Base-by-base conservation (phyloP, 2,113 vertebrate species). In the Turdus rufiventris region DNA sequence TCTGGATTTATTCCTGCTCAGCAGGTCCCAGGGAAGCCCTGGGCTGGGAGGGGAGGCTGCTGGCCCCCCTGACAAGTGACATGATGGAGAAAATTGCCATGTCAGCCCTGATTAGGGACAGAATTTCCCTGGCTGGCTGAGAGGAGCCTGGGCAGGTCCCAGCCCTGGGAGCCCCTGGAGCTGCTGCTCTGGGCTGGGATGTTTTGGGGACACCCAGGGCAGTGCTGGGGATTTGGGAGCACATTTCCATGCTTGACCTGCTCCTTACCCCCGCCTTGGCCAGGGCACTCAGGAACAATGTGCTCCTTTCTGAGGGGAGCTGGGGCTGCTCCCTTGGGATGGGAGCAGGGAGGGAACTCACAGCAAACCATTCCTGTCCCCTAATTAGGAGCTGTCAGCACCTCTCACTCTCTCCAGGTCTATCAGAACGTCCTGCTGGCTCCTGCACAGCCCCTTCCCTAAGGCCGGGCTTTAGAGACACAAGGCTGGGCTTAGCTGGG, bases 71-170 rank as follows among this genome's bases (percentile, higher is more conserved):
- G 96, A 97, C 96, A 97, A 95, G 71, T 96, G 96, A 97, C 88
- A 76, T 96, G 94, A 97, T 97, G 96, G 95, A 92, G 94, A 95
- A 97, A 97, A 97, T 96, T 93, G 89, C 66, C 62, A 0, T 91
- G 94, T 92, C 95, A 50, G 61, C 42, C 8, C 76, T 40, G 76
- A 94, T 97, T 94, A 97, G 91, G 61, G 66, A 12, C 77, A 76
- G 88, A 13, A 0, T 7, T 50, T 71, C 94, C 79, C 75, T 71
- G 5, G 1, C 60, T 45, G 3, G 17, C 42, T 8, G 3, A 33
- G 62, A 80, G 38, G 34, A 38, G 20, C 63, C 54, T 14, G 72
- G 36, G 81, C 54, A 58, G 68, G 80, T 88, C 87, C 68, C 24
- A 5, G 28, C 20, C 34, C 9, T 7, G 9, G 66, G 58, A 62